phyloP scores from a whole-genome alignment of 92 coral and sea anemone genomes.

The Palythoa caribaeorum region DNA sequence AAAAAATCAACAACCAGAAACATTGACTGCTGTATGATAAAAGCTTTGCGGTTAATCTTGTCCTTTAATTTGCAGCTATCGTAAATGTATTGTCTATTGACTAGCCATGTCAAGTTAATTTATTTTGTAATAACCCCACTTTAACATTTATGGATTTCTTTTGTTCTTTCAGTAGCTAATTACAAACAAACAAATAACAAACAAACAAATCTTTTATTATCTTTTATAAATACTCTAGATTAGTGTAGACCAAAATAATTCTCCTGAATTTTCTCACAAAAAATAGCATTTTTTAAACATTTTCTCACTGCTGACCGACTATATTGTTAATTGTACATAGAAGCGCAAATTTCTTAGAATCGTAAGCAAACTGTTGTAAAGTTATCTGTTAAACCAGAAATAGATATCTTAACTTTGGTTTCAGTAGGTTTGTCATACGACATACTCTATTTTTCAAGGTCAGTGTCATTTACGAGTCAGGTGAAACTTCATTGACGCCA shows the following conservation, averaged over 20 bases:
- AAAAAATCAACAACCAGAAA: background rate
- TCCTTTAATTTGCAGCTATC: background rate
- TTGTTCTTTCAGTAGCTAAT: background rate
- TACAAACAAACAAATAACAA: too few species aligned
- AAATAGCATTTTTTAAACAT: background rate
- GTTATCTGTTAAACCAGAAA: slow-evolving; percentile 1
- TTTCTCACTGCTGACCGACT: background rate
- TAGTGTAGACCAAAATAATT: background rate
- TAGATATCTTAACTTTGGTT: background rate
- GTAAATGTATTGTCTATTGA: background rate
- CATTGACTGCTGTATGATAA: slow-evolving; percentile 10
- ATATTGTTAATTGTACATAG: slow-evolving; percentile 6
- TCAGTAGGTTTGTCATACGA: background rate
- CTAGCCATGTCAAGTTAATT: background rate
- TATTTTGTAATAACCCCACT: too few species aligned
- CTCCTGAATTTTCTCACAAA: slow-evolving; percentile 7
- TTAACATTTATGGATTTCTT: background rate
- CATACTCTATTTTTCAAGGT: slow-evolving; percentile 10
- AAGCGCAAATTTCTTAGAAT: slow-evolving; percentile 11
- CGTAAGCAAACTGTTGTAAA: slow-evolving; percentile 17
- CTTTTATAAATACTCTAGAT: too few species aligned
- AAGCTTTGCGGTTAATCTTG: background rate
- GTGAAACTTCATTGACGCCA: too few species aligned
- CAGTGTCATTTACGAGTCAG: slow-evolving; percentile 23
- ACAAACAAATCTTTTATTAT: too few species aligned